Percentiles rank a stretch among this genome's conserved stretches.
Conservation (phyloP, 2,888 invertebrate genomes). For the Cordilura impudica region DNA sequence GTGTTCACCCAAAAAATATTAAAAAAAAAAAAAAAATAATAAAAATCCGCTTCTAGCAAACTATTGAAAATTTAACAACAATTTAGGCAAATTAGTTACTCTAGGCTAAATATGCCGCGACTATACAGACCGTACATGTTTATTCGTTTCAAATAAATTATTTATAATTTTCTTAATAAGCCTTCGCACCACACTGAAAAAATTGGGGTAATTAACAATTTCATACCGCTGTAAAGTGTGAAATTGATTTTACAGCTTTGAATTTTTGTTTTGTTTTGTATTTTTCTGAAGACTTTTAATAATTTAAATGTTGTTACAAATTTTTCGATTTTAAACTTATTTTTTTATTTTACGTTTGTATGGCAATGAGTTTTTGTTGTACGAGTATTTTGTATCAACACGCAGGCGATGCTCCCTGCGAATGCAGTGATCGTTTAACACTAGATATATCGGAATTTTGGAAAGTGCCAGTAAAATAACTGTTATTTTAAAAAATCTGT, state of each 20-base stretch:
- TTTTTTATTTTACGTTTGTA: too few relatives aligned
- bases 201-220: slow-evolving; percentile 25
- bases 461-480: too few relatives aligned
- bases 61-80: neutral
- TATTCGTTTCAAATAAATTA: neutral
- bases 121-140: neutral
- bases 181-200: neutral
- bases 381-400: too few relatives aligned
- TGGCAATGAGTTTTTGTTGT: too few relatives aligned
- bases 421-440: too few relatives aligned
- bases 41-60: too few relatives aligned
- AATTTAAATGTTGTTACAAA: neutral
- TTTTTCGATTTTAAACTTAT: too few relatives aligned
- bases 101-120: slow-evolving; percentile 2
- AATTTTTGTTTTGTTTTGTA: neutral
- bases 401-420: too few relatives aligned
- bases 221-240: slow-evolving; percentile 30
- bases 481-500: too few relatives aligned
- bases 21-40: neutral
- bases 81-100: neutral
- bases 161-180: neutral
- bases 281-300: neutral
- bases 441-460: too few relatives aligned
- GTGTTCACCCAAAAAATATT: slow-evolving; percentile 3
- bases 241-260: slow-evolving; percentile 24